Percentiles rank a stretch among this genome's conserved stretches.
These are phyloP conservation scores for Sturmia bella DNA, from an alignment of 2,888 invertebrate species.

Conservation along the genomic window DNA sequence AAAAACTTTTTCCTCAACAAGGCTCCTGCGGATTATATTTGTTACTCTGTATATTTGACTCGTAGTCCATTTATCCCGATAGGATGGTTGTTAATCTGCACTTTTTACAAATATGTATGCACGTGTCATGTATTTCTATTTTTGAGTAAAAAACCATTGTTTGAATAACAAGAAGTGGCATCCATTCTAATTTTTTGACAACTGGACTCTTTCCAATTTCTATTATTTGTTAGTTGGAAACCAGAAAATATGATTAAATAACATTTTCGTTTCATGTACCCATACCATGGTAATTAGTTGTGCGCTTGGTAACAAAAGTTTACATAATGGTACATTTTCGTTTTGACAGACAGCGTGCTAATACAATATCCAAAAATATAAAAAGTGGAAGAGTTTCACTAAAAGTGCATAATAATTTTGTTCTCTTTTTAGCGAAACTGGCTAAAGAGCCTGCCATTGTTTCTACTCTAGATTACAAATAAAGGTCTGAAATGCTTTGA, in stretches of 20 bases:
- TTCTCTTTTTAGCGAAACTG: too few species aligned
- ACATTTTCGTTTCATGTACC: constrained; percentile 22
- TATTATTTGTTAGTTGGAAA: constrained; percentile 52
- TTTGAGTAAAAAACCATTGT: not conserved
- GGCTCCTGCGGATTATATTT: constrained; percentile 18
- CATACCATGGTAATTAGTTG: too few species aligned
- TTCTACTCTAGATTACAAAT: too few species aligned
- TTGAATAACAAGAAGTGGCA: constrained; percentile 12
- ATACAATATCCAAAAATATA: too few species aligned
- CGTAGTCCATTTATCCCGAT: not conserved
- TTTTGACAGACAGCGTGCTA: too few species aligned
- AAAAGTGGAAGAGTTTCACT: too few species aligned
- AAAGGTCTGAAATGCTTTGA: too few species aligned
- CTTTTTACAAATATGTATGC: constrained; percentile 3
- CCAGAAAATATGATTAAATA: constrained; percentile 47
- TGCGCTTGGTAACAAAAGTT: too few species aligned
- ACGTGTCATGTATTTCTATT: not conserved
- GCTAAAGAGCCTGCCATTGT: too few species aligned
- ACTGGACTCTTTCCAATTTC: constrained; percentile 18
- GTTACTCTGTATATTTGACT: not conserved
- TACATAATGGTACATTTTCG: too few species aligned
- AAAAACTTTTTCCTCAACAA: constrained; percentile 17
- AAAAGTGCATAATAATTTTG: too few species aligned
- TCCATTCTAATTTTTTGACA: constrained; percentile 10
- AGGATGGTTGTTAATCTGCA: constrained; percentile 20